Base-by-base conservation (phyloP, 2,113 vertebrate species). In the Colinus virginianus region DNA sequence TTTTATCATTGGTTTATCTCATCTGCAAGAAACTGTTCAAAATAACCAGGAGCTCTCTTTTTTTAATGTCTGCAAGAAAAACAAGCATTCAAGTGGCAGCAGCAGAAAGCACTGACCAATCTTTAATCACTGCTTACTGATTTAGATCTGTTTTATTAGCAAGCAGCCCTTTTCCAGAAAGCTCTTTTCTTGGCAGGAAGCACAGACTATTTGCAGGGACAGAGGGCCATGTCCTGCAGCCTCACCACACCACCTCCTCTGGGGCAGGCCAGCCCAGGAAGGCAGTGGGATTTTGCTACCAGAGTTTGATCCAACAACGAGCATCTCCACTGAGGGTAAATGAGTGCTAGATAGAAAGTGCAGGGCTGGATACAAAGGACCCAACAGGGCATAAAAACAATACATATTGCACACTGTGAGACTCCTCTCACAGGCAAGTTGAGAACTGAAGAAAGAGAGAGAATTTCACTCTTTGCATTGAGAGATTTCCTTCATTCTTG, bases 81-180 rank as follows among this genome's bases (percentile, higher is more conserved):
- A 49, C 2, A 0, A 9, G 53, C 46, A 42, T 93, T 91, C 78
- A 74, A 90, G 78, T 14, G 92, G 88, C 46, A 49, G 72, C 90
- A 93, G 71, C 87, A 95, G 87, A 88, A 90, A 70, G 38, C 43
- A 1, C 72, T 95, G 75, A 82, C 96, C 88, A 56, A 90, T 74
- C 91, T 86, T 97, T 98, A 97, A 98, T 97, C 97, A 97, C 95
- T 96, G 97, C 93, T 98, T 94, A 97, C 94, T 91, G 97, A 88
- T 96, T 96, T 78, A 87, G 23, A 94, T 88, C 90, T 32, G 19
- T 97, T 97, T 98, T 97, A 96, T 95, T 97, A 96, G 94, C 97
- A 97, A 96, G 93, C 96, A 96, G 46, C 55, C 84, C 87, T 97
- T 90, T 96, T 91, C 92, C 87, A 94, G 96, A 96, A 94, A 97